Percentiles rank a stretch among this genome's conserved stretches.
These are phyloP conservation scores for Sylvietta virens DNA, from an alignment of 2,113 vertebrate species.

Conservation along the genomic window DNA sequence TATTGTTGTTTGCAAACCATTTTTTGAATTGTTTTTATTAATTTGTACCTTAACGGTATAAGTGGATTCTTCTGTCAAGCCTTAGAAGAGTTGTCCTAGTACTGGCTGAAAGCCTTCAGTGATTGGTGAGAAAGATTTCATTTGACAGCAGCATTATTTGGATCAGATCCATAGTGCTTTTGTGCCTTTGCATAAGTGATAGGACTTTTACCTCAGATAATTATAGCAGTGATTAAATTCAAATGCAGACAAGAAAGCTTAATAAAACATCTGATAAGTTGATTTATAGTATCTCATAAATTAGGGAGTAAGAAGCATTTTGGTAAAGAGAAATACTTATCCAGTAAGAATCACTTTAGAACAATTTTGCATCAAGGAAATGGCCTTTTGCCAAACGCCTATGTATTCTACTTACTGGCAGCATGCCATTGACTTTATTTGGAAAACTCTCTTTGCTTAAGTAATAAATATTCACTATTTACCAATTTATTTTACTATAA, in stretches of 20 bases:
- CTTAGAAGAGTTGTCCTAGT: background rate
- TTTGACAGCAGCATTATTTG: background rate
- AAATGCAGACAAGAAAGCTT: slow-evolving; percentile 8
- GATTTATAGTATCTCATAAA: slow-evolving; percentile 31
- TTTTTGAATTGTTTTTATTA: background rate
- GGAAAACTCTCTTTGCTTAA: slow-evolving; percentile 33
- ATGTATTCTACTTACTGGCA: slow-evolving; percentile 3
- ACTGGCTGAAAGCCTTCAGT: background rate
- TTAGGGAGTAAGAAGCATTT: slow-evolving; percentile 23
- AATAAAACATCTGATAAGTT: background rate
- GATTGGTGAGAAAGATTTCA: background rate
- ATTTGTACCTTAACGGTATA: background rate
- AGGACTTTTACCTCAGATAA: background rate
- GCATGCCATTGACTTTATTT: slow-evolving; percentile 18
- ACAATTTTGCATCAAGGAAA: slow-evolving; percentile 13
- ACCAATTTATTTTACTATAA: slow-evolving; percentile 47
- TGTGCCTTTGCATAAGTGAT: background rate
- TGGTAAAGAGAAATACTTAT: slow-evolving; percentile 8
- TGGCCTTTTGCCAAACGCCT: slow-evolving; percentile 43
- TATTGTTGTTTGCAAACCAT: background rate
- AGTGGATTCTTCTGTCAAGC: background rate
- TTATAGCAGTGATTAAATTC: background rate
- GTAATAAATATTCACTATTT: slow-evolving; percentile 45
- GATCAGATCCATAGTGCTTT: background rate
- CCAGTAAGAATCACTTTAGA: slow-evolving; percentile 3